phyloP scores from a whole-genome alignment of 2,797 vertebrate species.

The Lacerta bilineata region DNA sequence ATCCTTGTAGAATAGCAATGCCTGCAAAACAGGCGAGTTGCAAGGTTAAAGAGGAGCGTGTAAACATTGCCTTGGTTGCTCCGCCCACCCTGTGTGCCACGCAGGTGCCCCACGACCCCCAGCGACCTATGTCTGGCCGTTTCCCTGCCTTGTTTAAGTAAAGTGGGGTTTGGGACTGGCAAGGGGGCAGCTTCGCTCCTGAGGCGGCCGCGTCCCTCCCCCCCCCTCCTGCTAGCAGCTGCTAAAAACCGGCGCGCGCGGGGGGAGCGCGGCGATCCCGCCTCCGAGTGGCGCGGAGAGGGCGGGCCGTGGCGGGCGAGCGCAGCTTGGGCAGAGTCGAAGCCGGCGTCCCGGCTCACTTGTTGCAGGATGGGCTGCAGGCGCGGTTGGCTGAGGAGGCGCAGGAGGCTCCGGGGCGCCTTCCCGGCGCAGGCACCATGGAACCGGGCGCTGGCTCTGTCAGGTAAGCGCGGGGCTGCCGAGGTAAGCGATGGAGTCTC shows the following conservation, averaged over 20 bases:
- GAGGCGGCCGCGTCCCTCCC: too few species aligned
- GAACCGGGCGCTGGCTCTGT: constrained; percentile 81
- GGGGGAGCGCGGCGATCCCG: background rate
- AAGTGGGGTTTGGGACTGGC: too few species aligned
- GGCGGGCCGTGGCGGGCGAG: background rate
- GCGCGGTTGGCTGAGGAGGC: rapidly evolving
- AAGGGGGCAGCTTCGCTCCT: background rate
- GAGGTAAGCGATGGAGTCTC: constrained; percentile 39
- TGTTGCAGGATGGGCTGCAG: background rate
- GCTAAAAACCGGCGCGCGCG: background rate
- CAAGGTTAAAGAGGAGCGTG: background rate
- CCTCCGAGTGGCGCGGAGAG: too few species aligned
- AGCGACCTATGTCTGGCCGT: too few species aligned
- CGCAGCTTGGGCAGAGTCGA: background rate
- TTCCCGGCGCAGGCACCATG: constrained; percentile 70
- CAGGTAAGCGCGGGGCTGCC: constrained; percentile 75
- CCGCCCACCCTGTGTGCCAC: too few species aligned
- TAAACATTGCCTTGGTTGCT: too few species aligned
- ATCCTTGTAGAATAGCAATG: background rate
- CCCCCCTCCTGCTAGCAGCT: background rate
- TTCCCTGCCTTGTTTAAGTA: too few species aligned
- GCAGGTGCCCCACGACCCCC: too few species aligned
- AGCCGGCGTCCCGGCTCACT: background rate
- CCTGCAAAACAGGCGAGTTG: background rate
- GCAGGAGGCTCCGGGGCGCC: background rate